Evolutionary conservation across 2,888 invertebrate genomes (phyloP).

Genomic region (Hyles lineata): DNA sequence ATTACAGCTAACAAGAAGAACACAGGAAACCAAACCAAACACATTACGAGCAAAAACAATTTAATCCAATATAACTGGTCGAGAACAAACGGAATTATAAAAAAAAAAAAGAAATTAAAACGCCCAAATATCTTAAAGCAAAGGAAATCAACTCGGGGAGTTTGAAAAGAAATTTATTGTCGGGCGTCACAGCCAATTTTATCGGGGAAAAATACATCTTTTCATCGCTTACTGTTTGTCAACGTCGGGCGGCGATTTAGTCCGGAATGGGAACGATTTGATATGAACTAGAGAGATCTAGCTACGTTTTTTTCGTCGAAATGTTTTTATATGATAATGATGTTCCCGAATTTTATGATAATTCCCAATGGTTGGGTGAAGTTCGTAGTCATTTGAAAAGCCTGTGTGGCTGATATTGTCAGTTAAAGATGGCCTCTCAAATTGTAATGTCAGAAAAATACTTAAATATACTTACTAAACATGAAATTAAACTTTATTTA

Average conservation of each 20-base stretch:
- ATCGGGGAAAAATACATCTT: constrained; percentile 79
- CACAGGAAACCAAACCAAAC: background rate
- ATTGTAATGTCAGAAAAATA: too few species aligned
- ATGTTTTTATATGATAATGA: constrained; percentile 51
- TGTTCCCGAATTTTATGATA: too few species aligned
- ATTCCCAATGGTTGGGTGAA: too few species aligned
- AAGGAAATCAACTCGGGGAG: constrained; percentile 48
- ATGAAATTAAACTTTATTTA: too few species aligned
- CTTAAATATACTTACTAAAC: too few species aligned
- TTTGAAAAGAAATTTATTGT: constrained; percentile 55
- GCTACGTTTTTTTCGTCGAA: constrained; percentile 45
- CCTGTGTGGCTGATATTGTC: too few species aligned
- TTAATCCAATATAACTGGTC: background rate
- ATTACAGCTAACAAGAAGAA: background rate
- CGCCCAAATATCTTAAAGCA: background rate
- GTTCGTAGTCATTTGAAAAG: too few species aligned
- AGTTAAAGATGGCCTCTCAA: too few species aligned
- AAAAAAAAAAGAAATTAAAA: constrained; percentile 16
- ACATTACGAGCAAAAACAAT: constrained; percentile 15
- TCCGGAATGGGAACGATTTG: constrained; percentile 71
- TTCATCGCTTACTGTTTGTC: constrained; percentile 75
- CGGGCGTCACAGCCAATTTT: constrained; percentile 63
- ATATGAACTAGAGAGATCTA: constrained; percentile 64
- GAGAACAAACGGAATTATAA: background rate
- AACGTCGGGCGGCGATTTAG: constrained; percentile 73